Conservation (phyloP, 1,140 invertebrate genomes). For the Antheraea pernyi region DNA sequence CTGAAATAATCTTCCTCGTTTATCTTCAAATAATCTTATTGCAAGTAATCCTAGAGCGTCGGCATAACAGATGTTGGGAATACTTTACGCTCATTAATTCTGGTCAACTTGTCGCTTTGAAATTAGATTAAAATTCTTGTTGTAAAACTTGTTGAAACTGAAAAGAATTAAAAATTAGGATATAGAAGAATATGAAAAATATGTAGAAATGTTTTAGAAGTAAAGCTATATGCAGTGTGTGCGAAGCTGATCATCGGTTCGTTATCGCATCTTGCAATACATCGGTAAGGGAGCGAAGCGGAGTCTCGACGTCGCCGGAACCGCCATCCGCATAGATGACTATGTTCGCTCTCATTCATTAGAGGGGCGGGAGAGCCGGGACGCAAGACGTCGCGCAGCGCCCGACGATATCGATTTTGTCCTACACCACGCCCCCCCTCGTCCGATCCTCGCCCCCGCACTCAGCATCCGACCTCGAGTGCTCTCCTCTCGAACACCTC, state of each 20-base stretch:
- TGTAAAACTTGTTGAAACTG: too few species aligned
- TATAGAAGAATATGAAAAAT: too few species aligned
- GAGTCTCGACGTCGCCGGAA: conserved; percentile 42
- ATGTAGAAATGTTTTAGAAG: too few species aligned
- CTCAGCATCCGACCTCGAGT: conserved; percentile 76
- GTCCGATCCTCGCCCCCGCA: conserved; percentile 56
- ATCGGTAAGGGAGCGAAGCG: conserved; percentile 38
- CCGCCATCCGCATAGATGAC: conserved; percentile 73
- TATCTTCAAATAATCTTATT: conserved; percentile 5
- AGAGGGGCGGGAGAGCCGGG: conserved; percentile 55
- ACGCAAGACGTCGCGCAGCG: conserved; percentile 71
- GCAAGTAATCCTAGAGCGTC: neutral
- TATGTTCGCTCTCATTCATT: conserved; percentile 76
- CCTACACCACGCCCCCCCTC: conserved; percentile 60
- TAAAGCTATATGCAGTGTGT: conserved; percentile 22
- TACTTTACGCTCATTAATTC: too few species aligned
- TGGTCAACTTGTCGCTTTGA: too few species aligned
- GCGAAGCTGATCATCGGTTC: conserved; percentile 46
- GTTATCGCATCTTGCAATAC: conserved; percentile 53
- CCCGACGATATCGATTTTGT: conserved; percentile 77
- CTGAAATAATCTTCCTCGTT: neutral
- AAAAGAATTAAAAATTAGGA: too few species aligned
- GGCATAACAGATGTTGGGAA: neutral
- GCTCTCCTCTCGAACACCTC: conserved; percentile 68
- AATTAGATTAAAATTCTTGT: too few species aligned